phyloP scores from a whole-genome alignment of 2,113 vertebrate genomes.

The Strix uralensis region DNA sequence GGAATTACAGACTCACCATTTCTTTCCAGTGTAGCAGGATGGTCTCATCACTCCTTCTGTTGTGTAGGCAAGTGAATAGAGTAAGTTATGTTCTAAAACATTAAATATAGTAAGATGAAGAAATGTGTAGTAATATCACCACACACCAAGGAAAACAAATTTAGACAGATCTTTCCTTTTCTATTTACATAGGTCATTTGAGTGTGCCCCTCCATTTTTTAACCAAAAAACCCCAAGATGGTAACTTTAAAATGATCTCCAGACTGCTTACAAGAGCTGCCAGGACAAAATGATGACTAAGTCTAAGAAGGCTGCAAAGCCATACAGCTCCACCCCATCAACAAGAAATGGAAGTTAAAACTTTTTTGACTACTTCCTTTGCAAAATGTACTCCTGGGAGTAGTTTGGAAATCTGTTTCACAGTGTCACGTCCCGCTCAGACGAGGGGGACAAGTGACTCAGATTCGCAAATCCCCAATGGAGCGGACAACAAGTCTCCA shows the following conservation, averaged over 20 bases:
- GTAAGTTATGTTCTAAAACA: not conserved
- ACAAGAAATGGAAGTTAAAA: not conserved
- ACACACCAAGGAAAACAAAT: not conserved
- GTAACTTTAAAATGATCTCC: not conserved
- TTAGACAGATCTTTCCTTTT: not conserved
- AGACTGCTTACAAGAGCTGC: not conserved
- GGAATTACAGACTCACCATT: not conserved
- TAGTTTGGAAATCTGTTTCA: not conserved
- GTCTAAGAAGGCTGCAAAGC: not conserved
- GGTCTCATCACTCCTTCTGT: not conserved
- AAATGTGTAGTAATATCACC: not conserved
- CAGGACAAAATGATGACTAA: not conserved
- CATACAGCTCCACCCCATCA: not conserved
- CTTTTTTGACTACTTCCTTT: not conserved
- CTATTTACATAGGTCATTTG: not conserved
- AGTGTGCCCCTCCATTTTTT: not conserved
- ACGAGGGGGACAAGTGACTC: too few species aligned
- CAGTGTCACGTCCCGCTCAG: too few species aligned
- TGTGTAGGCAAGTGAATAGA: not conserved
- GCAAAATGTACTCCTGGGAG: not conserved
- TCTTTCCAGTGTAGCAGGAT: not conserved
- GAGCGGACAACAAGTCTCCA: too few species aligned
- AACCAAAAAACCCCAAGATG: accelerated
- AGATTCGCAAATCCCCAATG: too few species aligned
- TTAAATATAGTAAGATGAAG: not conserved